phyloP scores from a whole-genome alignment of 1,140 invertebrate species.

The Calliphora vicina region DNA sequence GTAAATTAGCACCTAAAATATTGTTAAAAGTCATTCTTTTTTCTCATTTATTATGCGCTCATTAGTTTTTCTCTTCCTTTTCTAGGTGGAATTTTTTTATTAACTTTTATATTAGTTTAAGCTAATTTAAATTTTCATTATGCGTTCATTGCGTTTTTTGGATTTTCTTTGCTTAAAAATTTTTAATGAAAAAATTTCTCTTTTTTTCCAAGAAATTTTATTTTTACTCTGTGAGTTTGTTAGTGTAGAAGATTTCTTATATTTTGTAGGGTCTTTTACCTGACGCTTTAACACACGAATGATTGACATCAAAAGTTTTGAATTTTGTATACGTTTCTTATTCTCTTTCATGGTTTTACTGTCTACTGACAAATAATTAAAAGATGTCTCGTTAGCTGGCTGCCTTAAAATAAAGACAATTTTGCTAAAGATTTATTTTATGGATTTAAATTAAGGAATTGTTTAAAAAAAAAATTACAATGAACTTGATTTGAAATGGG shows the following conservation, averaged over 20 bases:
- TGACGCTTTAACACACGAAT: not conserved
- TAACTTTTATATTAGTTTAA: not conserved
- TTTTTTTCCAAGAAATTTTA: not conserved
- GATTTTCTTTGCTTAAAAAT: not conserved
- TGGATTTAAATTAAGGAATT: not conserved
- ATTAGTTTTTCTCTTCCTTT: slow-evolving; percentile 12
- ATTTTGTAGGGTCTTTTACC: not conserved
- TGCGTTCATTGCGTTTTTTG: not conserved
- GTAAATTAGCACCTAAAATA: slow-evolving; percentile 24
- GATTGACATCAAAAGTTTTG: not conserved
- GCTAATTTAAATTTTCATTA: not conserved
- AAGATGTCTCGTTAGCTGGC: not conserved
- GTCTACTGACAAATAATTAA: not conserved
- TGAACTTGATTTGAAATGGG: no score
- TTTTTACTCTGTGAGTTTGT: not conserved
- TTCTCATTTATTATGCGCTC: slow-evolving; percentile 20
- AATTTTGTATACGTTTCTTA: no score
- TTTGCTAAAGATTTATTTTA: not conserved
- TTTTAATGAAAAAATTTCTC: not conserved
- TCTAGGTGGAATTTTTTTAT: not conserved
- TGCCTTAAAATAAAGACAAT: not conserved
- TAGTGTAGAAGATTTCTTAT: no score
- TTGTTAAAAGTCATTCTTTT: slow-evolving; percentile 5
- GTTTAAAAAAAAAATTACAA: not conserved
- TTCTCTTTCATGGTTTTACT: not conserved